phyloP scores from a whole-genome alignment of 2,888 invertebrate genomes.

The Herminia tarsipennalis region DNA sequence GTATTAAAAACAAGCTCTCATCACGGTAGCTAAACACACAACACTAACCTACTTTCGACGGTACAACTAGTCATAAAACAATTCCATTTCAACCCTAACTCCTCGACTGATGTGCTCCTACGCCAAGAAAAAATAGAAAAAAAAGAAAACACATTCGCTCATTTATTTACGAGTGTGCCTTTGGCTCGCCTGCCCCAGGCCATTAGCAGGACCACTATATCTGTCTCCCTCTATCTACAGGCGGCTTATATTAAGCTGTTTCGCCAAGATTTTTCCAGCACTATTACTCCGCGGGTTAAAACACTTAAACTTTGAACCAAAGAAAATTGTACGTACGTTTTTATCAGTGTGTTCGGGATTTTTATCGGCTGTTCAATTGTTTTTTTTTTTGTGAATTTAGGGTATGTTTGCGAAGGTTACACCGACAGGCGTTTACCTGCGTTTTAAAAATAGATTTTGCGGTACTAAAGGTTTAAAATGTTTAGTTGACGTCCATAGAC shows the following conservation, averaged over 20 bases:
- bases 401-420: conserved; percentile 14
- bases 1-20: conserved; percentile 30
- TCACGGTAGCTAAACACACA: conserved; percentile 35
- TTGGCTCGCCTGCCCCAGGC: conserved; percentile 65
- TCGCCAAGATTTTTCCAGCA: conserved; percentile 59
- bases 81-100: conserved; percentile 40
- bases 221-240: conserved; percentile 56
- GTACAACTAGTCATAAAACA: conserved; percentile 50
- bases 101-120: conserved; percentile 39
- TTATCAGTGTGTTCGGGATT: conserved; percentile 38
- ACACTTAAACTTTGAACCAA: conserved; percentile 65
- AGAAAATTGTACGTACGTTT: conserved; percentile 44
- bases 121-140: conserved; percentile 56
- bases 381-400: conserved; percentile 31
- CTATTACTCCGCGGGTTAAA: conserved; percentile 60
- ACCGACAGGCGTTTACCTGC: conserved; percentile 20
- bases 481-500: conserved; percentile 20
- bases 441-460: conserved; percentile 33
- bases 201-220: conserved; percentile 69
- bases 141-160: conserved; percentile 65
- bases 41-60: conserved; percentile 47
- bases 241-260: conserved; percentile 57
- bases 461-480: conserved; percentile 22
- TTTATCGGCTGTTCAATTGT: conserved; percentile 39
- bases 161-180: conserved; percentile 75